phyloP scores from a whole-genome alignment of 2,113 vertebrate genomes.

The Eolophus roseicapilla region DNA sequence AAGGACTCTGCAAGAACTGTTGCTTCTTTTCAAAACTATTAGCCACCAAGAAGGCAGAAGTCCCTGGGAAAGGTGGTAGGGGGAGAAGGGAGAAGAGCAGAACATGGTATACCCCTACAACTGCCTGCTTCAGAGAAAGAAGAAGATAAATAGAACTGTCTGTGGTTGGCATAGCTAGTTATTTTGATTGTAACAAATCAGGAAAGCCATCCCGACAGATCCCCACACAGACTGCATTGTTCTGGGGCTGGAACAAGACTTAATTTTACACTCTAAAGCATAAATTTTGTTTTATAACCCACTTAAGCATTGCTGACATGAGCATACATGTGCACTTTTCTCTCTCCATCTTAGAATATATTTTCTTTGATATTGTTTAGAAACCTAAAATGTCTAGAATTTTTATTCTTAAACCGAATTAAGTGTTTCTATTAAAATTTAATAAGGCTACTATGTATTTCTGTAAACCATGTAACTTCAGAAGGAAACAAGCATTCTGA shows the following conservation, averaged over 20 bases:
- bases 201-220: neutral
- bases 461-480: neutral
- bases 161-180: neutral
- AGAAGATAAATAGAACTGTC: neutral
- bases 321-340: neutral
- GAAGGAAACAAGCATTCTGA: neutral
- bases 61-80: neutral
- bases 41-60: neutral
- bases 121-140: neutral
- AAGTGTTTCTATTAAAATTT: neutral
- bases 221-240: neutral
- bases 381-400: neutral
- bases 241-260: neutral
- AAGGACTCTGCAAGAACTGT: neutral
- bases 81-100: neutral
- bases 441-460: neutral
- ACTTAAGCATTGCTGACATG: neutral
- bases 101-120: fast-evolving
- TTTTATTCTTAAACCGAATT: neutral
- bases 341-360: neutral
- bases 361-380: neutral
- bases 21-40: neutral
- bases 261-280: neutral
- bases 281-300: neutral
- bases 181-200: neutral